A percentile compares a stretch with the other conserved stretches of the same genome.
These are phyloP conservation scores for Hoplodrina ambigua DNA, from an alignment of 2,888 invertebrate species.

Conservation along the genomic window DNA sequence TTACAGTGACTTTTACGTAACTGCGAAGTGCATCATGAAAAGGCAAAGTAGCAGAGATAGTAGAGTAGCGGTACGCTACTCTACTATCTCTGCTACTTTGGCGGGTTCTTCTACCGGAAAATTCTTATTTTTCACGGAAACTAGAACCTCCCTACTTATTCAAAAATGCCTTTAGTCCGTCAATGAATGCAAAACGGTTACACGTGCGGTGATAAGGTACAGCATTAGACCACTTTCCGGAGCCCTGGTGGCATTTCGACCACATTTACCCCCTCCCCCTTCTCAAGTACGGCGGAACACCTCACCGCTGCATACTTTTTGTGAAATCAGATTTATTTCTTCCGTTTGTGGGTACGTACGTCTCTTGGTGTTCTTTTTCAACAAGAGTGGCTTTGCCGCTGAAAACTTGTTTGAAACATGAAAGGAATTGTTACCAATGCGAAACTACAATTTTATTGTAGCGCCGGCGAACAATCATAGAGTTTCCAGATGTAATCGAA, in stretches of 20 bases:
- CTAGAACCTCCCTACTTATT: slow-evolving; percentile 28
- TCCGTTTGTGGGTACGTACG: slow-evolving; percentile 65
- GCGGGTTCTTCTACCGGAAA: background rate
- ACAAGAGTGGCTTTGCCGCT: slow-evolving; percentile 43
- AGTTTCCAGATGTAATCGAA: slow-evolving; percentile 57
- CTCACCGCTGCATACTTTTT: slow-evolving; percentile 70
- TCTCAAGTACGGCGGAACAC: slow-evolving; percentile 58
- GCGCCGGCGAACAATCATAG: slow-evolving; percentile 39
- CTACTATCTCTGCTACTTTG: too few species aligned
- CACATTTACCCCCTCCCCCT: slow-evolving; percentile 55
- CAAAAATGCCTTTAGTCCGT: slow-evolving; percentile 50
- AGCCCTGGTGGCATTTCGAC: slow-evolving; percentile 70
- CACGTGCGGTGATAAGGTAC: slow-evolving; percentile 64
- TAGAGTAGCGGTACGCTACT: too few species aligned
- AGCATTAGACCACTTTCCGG: slow-evolving; percentile 57
- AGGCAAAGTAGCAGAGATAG: background rate
- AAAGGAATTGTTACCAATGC: slow-evolving; percentile 49
- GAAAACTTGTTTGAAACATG: slow-evolving; percentile 60
- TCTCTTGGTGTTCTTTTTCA: slow-evolving; percentile 64
- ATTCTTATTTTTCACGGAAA: slow-evolving; percentile 2
- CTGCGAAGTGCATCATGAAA: slow-evolving; percentile 1
- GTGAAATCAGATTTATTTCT: slow-evolving; percentile 76
- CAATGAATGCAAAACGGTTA: slow-evolving; percentile 70
- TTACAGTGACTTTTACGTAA: background rate
- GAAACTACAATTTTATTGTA: slow-evolving; percentile 47